These are phyloP conservation scores for Solea solea DNA, from an alignment of 2,113 vertebrate species.

Conservation along the genomic window DNA sequence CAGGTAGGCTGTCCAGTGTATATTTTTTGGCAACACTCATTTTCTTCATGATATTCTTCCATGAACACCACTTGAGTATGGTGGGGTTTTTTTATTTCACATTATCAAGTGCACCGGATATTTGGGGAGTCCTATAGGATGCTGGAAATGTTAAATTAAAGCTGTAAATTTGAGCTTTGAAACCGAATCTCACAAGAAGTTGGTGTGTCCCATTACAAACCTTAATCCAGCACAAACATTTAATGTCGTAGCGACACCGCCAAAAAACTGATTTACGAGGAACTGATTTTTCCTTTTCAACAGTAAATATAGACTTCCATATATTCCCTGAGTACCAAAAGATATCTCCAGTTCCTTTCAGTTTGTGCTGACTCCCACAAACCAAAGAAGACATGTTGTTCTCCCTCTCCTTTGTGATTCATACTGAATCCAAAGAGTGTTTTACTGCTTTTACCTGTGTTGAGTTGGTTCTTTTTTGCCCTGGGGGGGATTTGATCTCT, in stretches of 20 bases:
- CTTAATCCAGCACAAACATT: too few species aligned
- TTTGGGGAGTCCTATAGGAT: too few species aligned
- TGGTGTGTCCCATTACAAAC: too few species aligned
- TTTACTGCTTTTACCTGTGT: background rate
- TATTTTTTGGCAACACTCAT: constrained; percentile 22
- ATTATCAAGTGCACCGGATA: constrained; percentile 11
- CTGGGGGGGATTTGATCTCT: too few species aligned
- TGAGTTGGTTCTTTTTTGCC: background rate
- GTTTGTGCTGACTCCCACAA: background rate
- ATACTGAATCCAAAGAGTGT: too few species aligned
- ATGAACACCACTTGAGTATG: background rate
- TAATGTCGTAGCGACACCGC: too few species aligned
- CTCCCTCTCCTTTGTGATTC: too few species aligned
- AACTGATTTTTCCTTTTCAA: background rate
- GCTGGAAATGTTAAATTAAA: too few species aligned
- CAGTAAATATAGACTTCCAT: background rate
- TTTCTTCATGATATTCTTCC: constrained; percentile 7
- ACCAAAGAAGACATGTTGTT: background rate
- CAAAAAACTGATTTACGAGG: too few species aligned
- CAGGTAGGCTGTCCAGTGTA: constrained; percentile 10
- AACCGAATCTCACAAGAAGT: too few species aligned
- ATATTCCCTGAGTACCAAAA: background rate
- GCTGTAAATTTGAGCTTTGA: too few species aligned
- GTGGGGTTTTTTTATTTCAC: background rate
- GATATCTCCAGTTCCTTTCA: too few species aligned